Conservation (phyloP, 2,113 vertebrate species). For the Eubucco bourcierii region DNA sequence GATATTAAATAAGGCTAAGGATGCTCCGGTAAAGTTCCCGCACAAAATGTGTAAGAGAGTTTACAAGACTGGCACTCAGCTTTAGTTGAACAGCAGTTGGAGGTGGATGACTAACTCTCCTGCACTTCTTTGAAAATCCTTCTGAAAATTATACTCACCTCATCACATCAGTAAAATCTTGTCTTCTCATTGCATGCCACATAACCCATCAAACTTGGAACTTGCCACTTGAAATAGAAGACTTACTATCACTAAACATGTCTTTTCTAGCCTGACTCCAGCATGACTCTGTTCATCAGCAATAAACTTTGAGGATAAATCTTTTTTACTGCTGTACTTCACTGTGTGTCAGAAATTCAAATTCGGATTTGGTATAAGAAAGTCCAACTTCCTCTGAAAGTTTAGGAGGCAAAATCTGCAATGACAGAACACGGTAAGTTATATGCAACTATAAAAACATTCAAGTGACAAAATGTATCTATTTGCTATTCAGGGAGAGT, state of each 20-base stretch:
- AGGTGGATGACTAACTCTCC: not conserved
- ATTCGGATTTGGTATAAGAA: not conserved
- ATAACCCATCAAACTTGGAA: constrained; percentile 12
- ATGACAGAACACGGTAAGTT: constrained; percentile 14
- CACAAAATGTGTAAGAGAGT: not conserved
- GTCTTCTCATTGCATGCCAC: constrained; percentile 9
- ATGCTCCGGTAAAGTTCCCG: not conserved
- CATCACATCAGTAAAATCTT: constrained; percentile 4
- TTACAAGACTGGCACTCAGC: not conserved
- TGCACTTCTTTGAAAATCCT: not conserved
- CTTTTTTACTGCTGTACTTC: constrained; percentile 31
- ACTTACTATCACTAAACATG: not conserved
- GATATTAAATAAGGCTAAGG: not conserved
- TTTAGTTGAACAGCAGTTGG: not conserved
- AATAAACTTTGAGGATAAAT: constrained; percentile 42
- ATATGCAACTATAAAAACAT: not conserved
- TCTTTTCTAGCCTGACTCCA: not conserved
- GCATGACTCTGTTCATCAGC: constrained; percentile 1
- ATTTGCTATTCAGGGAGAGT: constrained; percentile 28
- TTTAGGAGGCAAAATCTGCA: constrained; percentile 40
- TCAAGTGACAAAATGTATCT: constrained; percentile 22
- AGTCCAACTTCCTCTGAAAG: constrained; percentile 28
- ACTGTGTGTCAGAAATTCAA: constrained; percentile 12
- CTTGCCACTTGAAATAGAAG: constrained; percentile 17
- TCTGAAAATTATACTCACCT: not conserved